These are phyloP conservation scores for Acropora yongei DNA, from an alignment of 64 coral and sea anemone genomes.

Conservation along the genomic window DNA sequence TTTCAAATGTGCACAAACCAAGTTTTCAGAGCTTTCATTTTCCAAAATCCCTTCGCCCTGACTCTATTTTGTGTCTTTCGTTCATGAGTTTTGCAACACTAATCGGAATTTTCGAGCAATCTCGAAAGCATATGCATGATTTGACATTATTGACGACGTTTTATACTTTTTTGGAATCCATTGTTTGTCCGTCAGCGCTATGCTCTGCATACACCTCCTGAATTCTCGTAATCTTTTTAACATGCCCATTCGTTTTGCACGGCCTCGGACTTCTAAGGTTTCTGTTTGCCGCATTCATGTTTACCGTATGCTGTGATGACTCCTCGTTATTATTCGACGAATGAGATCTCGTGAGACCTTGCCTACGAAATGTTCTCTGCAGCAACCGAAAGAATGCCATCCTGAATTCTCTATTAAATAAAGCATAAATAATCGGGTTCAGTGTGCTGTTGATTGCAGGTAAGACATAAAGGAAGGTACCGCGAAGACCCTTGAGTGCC, in stretches of 20 bases:
- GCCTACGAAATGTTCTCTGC: background rate
- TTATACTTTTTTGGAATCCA: conserved; percentile 1
- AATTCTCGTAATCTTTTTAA: background rate
- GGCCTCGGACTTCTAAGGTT: background rate
- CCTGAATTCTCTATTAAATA: conserved; percentile 81
- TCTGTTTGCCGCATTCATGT: background rate
- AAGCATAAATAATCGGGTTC: conserved; percentile 92
- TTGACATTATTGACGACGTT: background rate
- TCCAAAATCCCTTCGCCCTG: too few relatives aligned
- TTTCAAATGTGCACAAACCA: too few relatives aligned
- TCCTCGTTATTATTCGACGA: background rate
- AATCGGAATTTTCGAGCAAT: background rate
- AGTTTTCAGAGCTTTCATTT: background rate
- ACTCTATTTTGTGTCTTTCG: too few relatives aligned
- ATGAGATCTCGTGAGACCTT: background rate
- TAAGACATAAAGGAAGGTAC: conserved; percentile 70
- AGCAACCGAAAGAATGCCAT: conserved; percentile 58
- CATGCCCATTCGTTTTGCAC: background rate
- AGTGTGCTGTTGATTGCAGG: conserved; percentile 77
- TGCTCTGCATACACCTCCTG: conserved; percentile 4
- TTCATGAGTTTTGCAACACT: background rate
- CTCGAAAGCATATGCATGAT: too few relatives aligned
- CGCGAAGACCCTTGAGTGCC: background rate
- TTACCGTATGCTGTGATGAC: background rate
- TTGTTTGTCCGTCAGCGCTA: background rate